These are phyloP conservation scores for Eurosta solidaginis DNA, from an alignment of 1,140 invertebrate species.

Conservation along the genomic window DNA sequence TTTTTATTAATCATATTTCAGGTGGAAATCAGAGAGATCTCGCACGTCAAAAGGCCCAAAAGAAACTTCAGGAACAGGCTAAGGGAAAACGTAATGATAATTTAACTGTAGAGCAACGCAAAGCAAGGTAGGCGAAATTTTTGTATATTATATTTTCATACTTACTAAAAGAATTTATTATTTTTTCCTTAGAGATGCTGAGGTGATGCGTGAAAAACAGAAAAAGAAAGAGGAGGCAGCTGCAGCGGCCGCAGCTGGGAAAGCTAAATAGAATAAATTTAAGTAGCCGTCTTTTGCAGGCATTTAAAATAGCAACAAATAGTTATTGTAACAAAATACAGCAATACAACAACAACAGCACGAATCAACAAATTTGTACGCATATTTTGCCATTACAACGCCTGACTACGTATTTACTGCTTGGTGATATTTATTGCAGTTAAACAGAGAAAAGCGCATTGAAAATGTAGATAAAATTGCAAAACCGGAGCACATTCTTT, in stretches of 20 bases:
- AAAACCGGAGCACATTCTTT: too few species aligned
- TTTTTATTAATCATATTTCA: constrained; percentile 46
- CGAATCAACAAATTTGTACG: too few species aligned
- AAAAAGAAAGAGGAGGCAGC: constrained; percentile 66
- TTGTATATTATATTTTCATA: constrained; percentile 35
- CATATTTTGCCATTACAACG: background rate
- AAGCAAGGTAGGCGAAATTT: constrained; percentile 68
- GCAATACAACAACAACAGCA: background rate
- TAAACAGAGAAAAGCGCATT: background rate
- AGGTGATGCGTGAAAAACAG: constrained; percentile 81
- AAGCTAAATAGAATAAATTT: constrained; percentile 31
- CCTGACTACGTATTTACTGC: too few species aligned
- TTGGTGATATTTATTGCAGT: too few species aligned
- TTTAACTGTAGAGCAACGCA: constrained; percentile 77
- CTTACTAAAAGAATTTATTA: constrained; percentile 23
- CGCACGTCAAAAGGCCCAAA: constrained; percentile 79
- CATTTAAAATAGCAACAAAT: constrained; percentile 21
- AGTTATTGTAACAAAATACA: background rate
- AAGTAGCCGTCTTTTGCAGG: background rate
- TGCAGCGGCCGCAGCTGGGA: constrained; percentile 45
- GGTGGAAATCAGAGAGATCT: constrained; percentile 87
- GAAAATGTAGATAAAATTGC: background rate
- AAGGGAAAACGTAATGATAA: constrained; percentile 71
- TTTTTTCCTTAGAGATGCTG: constrained; percentile 72
- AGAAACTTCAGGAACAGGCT: constrained; percentile 72